Conservation (phyloP, 2,888 invertebrate genomes). For the Cybosia mesomella region DNA sequence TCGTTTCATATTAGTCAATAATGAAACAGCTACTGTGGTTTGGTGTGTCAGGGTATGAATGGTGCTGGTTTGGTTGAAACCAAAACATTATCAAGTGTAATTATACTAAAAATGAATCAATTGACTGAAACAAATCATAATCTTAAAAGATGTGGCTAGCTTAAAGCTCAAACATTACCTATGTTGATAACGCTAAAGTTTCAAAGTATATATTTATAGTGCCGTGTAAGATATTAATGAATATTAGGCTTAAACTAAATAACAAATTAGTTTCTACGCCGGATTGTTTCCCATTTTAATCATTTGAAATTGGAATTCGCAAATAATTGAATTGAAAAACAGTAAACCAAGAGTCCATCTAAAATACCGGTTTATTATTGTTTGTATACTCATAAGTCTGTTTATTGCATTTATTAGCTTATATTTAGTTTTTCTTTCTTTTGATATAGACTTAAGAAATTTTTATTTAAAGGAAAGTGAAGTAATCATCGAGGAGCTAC, state of each 20-base stretch:
- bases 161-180: constrained; percentile 44
- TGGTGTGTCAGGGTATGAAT: constrained; percentile 68
- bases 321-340: neutral
- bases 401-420: constrained; percentile 79
- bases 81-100: constrained; percentile 31
- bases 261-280: constrained; percentile 22
- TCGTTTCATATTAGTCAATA: neutral
- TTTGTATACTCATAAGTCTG: constrained; percentile 64
- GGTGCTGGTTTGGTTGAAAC: constrained; percentile 65
- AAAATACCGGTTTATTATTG: neutral
- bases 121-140: constrained; percentile 46
- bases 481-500: constrained; percentile 84
- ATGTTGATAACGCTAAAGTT: constrained; percentile 30
- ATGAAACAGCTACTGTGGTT: constrained; percentile 19
- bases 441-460: constrained; percentile 79
- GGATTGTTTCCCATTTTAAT: constrained; percentile 10
- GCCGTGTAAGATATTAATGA: constrained; percentile 29
- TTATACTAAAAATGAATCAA: constrained; percentile 37
- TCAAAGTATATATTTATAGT: constrained; percentile 32
- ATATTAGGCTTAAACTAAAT: constrained; percentile 33
- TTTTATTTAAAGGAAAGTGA: constrained; percentile 86
- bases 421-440: constrained; percentile 57
- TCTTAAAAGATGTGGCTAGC: constrained; percentile 34
- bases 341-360: neutral
- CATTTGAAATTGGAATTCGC: neutral